Evolutionary conservation across 2,797 vertebrate species (phyloP).

Genomic region (Microhierax caerulescens): DNA sequence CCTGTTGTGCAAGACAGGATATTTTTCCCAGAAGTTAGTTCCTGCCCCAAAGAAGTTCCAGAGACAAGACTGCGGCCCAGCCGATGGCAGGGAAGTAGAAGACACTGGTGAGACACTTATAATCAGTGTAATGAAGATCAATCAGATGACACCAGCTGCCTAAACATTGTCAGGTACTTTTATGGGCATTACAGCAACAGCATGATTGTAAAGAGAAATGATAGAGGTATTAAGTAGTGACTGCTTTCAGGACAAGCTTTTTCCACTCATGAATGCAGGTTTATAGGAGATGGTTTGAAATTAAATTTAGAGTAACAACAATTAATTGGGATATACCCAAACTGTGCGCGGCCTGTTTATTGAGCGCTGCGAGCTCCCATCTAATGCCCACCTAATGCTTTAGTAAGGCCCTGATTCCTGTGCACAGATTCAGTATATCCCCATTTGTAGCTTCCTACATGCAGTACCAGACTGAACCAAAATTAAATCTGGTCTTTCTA

Average conservation of each 20-base stretch:
- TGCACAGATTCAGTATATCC: not conserved
- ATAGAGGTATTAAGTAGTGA: not conserved
- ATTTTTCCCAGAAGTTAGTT: slow-evolving; percentile 13
- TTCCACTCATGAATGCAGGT: not conserved
- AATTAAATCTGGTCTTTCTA: not conserved
- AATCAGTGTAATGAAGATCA: slow-evolving; percentile 21
- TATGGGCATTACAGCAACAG: slow-evolving; percentile 4
- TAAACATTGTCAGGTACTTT: not conserved
- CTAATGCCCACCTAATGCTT: not conserved
- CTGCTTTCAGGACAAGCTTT: not conserved
- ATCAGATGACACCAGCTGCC: slow-evolving; percentile 1
- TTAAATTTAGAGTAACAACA: not conserved
- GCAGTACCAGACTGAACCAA: not conserved
- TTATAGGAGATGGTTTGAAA: not conserved
- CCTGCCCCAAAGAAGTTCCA: not conserved
- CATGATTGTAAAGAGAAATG: not conserved
- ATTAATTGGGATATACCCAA: not conserved
- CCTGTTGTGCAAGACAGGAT: not conserved
- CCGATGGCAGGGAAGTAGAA: not conserved
- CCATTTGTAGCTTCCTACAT: not conserved
- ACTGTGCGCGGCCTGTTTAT: not conserved
- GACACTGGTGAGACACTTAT: not conserved
- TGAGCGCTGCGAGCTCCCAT: not conserved
- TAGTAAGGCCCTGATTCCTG: not conserved
- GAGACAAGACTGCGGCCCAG: not conserved